Conservation (phyloP, 2,888 invertebrate species). For the Chymomyza caudatula region DNA sequence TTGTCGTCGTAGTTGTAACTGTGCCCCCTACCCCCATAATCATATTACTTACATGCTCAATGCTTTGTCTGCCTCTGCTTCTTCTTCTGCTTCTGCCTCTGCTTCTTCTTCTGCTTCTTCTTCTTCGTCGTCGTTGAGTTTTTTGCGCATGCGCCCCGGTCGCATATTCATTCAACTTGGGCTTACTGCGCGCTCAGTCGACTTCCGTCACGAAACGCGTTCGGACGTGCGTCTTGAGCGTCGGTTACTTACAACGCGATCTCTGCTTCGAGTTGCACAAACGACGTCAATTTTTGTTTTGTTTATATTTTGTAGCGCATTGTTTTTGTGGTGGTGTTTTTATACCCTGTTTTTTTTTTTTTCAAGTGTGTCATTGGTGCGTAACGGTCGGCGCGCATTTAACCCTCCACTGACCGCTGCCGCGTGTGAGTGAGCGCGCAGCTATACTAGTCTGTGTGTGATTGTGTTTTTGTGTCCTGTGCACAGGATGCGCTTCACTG, state of each 20-base stretch:
- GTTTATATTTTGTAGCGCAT: slow-evolving; percentile 26
- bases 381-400: slow-evolving; percentile 40
- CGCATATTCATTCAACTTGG: slow-evolving; percentile 33
- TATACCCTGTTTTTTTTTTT: not conserved
- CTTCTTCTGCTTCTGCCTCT: not conserved
- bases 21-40: not conserved
- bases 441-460: not conserved
- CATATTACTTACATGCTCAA: not conserved
- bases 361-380: slow-evolving; percentile 52
- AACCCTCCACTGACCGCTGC: slow-evolving; percentile 27
- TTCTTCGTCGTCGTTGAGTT: slow-evolving; percentile 29
- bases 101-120: not conserved
- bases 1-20: not conserved
- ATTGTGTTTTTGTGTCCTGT: slow-evolving; percentile 34
- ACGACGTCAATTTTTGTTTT: slow-evolving; percentile 19
- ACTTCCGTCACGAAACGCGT: slow-evolving; percentile 75
- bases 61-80: not conserved
- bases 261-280: slow-evolving; percentile 11
- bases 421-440: slow-evolving; percentile 6
- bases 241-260: not conserved
- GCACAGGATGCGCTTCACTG: slow-evolving; percentile 65
- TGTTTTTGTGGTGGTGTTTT: slow-evolving; percentile 45
- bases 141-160: slow-evolving; percentile 51
- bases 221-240: slow-evolving; percentile 65
- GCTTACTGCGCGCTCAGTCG: slow-evolving; percentile 65